A percentile compares a stretch with the other conserved stretches of the same genome.
Conservation (phyloP, 2,888 invertebrate species). For the Rhagonycha lutea region DNA sequence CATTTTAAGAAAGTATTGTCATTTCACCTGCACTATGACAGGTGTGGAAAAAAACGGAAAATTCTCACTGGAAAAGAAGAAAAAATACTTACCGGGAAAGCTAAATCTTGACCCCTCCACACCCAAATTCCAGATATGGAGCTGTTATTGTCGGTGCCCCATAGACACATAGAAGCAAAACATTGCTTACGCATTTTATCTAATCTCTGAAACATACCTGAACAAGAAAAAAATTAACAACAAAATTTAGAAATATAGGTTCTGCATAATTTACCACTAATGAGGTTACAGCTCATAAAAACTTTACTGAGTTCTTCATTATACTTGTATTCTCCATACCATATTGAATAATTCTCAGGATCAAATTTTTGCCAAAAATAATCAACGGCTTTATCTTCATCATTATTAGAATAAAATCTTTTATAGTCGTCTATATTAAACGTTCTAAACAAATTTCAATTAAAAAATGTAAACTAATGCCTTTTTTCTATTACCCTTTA, state of each 20-base stretch:
- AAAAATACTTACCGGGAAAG: slow-evolving; percentile 69
- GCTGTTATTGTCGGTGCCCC: slow-evolving; percentile 90
- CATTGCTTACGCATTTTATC: slow-evolving; percentile 98
- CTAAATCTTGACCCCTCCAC: slow-evolving; percentile 95
- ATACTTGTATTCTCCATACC: slow-evolving; percentile 97
- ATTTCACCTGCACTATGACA: no score
- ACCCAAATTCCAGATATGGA: slow-evolving; percentile 97
- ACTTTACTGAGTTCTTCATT: slow-evolving; percentile 87
- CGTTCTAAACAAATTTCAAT: slow-evolving; percentile 59
- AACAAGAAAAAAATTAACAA: slow-evolving; percentile 17
- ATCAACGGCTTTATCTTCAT: slow-evolving; percentile 88
- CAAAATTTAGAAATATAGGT: background rate
- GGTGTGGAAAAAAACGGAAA: no score
- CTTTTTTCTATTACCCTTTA: slow-evolving; percentile 67
- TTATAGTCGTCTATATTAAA: slow-evolving; percentile 98
- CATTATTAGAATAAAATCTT: slow-evolving; percentile 95
- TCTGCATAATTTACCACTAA: slow-evolving; percentile 66
- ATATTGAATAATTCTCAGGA: slow-evolving; percentile 93
- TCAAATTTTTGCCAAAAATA: slow-evolving; percentile 99
- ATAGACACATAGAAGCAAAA: slow-evolving; percentile 91
- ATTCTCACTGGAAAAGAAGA: no score
- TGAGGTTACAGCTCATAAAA: slow-evolving; percentile 98
- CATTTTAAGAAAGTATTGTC: no score
- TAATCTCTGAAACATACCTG: slow-evolving; percentile 96
- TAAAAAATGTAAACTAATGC: background rate